phyloP scores from a whole-genome alignment of 2,888 invertebrate genomes.

The Oeneis ivallda region DNA sequence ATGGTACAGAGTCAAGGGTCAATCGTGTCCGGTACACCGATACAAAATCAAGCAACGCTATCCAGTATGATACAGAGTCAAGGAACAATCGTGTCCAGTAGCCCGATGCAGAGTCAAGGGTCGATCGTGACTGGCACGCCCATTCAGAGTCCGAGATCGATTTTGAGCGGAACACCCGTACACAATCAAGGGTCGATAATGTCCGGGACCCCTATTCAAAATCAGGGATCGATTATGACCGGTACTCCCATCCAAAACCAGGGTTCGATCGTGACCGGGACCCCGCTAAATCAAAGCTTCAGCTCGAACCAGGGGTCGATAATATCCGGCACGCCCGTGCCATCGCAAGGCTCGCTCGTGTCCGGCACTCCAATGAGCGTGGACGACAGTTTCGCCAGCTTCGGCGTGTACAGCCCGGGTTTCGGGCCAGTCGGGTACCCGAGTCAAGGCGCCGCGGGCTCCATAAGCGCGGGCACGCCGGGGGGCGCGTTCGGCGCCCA shows the following conservation, averaged over 20 bases:
- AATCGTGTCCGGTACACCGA: constrained; percentile 25
- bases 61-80: not conserved
- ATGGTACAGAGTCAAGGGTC: constrained; percentile 31
- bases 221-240: constrained; percentile 22
- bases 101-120: constrained; percentile 29
- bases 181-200: constrained; percentile 21
- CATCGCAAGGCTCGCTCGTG: constrained; percentile 36
- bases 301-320: constrained; percentile 26
- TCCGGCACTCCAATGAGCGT: constrained; percentile 40
- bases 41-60: constrained; percentile 12
- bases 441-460: constrained; percentile 49
- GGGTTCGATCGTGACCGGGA: constrained; percentile 19
- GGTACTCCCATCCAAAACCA: constrained; percentile 28
- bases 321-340: constrained; percentile 26
- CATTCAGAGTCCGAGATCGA: constrained; percentile 21
- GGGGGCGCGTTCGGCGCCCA: constrained; percentile 51
- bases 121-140: constrained; percentile 21
- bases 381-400: constrained; percentile 25
- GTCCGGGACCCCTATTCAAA: constrained; percentile 14
- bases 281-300: constrained; percentile 18
- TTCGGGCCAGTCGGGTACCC: constrained; percentile 6
- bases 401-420: constrained; percentile 32
- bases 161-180: not conserved
- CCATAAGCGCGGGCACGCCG: constrained; percentile 57
- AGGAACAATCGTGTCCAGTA: constrained; percentile 19